Percentiles rank a stretch among this genome's conserved stretches.
phyloP scores from a whole-genome alignment of 2,888 invertebrate species.

The Diploptera punctata region DNA sequence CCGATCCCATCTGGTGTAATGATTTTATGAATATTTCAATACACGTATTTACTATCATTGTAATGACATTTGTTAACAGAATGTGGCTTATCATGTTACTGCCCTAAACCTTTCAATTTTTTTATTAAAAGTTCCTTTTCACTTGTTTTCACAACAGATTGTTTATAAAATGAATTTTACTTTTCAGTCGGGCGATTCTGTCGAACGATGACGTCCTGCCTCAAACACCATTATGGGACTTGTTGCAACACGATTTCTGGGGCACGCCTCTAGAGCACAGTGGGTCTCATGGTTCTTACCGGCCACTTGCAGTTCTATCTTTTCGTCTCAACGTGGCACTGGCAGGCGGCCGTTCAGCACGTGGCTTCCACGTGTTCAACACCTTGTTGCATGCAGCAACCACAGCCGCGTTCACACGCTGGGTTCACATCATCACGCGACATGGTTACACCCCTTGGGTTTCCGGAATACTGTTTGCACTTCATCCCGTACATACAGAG shows the following conservation, averaged over 20 bases:
- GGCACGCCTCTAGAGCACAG: slow-evolving; percentile 61
- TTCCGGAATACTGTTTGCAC: slow-evolving; percentile 59
- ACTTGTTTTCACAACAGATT: no score
- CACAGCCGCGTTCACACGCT: slow-evolving; percentile 53
- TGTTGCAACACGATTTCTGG: slow-evolving; percentile 62
- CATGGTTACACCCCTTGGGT: slow-evolving; percentile 49
- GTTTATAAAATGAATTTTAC: no score
- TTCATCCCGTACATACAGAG: slow-evolving; percentile 64
- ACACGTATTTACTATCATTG: no score
- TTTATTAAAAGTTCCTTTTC: no score
- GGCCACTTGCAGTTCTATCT: slow-evolving; percentile 60
- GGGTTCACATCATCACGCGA: slow-evolving; percentile 45
- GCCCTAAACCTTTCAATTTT: no score
- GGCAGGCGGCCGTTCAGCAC: slow-evolving; percentile 46
- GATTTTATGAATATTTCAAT: no score
- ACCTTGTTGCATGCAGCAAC: slow-evolving; percentile 55
- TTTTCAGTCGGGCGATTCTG: slow-evolving; percentile 56
- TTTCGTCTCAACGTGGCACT: slow-evolving; percentile 55
- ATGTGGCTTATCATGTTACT: no score
- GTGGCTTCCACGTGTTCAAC: slow-evolving; percentile 60
- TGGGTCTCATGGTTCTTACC: slow-evolving; percentile 63
- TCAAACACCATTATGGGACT: slow-evolving; percentile 52
- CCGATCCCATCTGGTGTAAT: no score
- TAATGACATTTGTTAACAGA: no score
- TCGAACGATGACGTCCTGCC: slow-evolving; percentile 58